A percentile compares a stretch with the other conserved stretches of the same genome.
These are phyloP conservation scores for Schizotus pectinicornis DNA, from an alignment of 2,888 invertebrate species.

Conservation along the genomic window DNA sequence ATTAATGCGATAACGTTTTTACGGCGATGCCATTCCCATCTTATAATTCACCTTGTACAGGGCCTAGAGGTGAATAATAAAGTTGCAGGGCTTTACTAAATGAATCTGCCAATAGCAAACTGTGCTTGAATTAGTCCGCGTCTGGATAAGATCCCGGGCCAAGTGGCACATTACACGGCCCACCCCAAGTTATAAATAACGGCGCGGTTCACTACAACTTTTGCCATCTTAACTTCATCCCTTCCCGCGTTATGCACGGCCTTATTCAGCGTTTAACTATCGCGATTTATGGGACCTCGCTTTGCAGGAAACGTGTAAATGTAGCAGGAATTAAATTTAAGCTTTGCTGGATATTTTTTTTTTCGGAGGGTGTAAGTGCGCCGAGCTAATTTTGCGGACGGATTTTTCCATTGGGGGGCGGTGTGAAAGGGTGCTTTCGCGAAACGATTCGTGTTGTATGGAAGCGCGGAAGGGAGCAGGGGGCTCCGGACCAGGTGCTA, in stretches of 20 bases:
- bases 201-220: slow-evolving; percentile 43
- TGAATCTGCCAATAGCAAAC: slow-evolving; percentile 46
- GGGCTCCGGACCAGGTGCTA: slow-evolving; percentile 44
- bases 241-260: slow-evolving; percentile 5
- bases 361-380: background rate
- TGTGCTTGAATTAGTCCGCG: slow-evolving; percentile 44
- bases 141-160: slow-evolving; percentile 43
- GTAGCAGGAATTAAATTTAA: slow-evolving; percentile 20
- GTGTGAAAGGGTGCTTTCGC: too few species aligned
- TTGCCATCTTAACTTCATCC: slow-evolving; percentile 34
- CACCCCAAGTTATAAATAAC: slow-evolving; percentile 46
- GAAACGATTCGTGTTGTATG: slow-evolving; percentile 18
- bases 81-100: slow-evolving; percentile 22
- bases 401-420: too few species aligned
- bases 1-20: too few species aligned
- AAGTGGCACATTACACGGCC: slow-evolving; percentile 42
- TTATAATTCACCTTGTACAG: too few species aligned
- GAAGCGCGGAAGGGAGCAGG: slow-evolving; percentile 21
- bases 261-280: slow-evolving; percentile 23
- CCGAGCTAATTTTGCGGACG: too few species aligned
- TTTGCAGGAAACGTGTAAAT: slow-evolving; percentile 16
- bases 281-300: slow-evolving; percentile 14
- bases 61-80: slow-evolving; percentile 12
- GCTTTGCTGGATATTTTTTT: background rate
- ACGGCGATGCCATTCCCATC: too few species aligned